These are phyloP conservation scores for Podarcis muralis DNA, from an alignment of 2,113 vertebrate species.

Conservation along the genomic window DNA sequence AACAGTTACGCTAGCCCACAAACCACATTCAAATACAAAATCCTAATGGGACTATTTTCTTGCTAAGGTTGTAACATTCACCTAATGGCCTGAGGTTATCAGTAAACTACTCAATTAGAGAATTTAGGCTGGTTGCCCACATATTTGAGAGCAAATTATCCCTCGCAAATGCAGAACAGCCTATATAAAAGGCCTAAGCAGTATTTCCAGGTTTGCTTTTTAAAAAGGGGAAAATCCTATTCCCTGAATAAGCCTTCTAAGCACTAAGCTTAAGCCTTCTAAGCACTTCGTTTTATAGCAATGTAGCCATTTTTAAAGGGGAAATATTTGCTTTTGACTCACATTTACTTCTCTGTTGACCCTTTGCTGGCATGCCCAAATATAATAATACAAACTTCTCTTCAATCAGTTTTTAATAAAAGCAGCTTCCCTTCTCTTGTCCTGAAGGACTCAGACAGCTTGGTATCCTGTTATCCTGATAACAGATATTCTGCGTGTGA, in stretches of 20 bases:
- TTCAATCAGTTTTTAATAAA: constrained; percentile 53
- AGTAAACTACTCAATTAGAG: constrained; percentile 85
- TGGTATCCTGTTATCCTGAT: constrained; percentile 57
- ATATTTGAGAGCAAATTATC: constrained; percentile 85
- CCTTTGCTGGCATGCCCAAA: constrained; percentile 65
- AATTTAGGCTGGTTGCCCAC: constrained; percentile 84
- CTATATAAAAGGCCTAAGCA: constrained; percentile 79
- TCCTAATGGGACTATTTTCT: constrained; percentile 84
- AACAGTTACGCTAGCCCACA: constrained; percentile 75
- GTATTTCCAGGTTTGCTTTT: constrained; percentile 74
- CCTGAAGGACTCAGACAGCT: constrained; percentile 46
- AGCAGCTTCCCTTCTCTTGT: constrained; percentile 31
- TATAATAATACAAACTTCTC: constrained; percentile 52
- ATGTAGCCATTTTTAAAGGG: constrained; percentile 68
- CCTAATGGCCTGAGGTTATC: constrained; percentile 83
- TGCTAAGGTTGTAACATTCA: constrained; percentile 81
- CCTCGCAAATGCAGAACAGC: constrained; percentile 78
- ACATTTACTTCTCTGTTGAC: constrained; percentile 66
- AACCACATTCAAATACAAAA: constrained; percentile 78
- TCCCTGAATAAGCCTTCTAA: constrained; percentile 72
- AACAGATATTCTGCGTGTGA: constrained; percentile 63
- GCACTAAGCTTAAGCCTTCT: constrained; percentile 70
- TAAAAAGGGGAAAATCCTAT: constrained; percentile 64
- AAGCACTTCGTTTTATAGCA: constrained; percentile 72
- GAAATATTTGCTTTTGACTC: constrained; percentile 75